Percentiles rank a stretch among this genome's conserved stretches.
phyloP scores from a whole-genome alignment of 2,797 vertebrate species.

The Dermochelys coriacea region DNA sequence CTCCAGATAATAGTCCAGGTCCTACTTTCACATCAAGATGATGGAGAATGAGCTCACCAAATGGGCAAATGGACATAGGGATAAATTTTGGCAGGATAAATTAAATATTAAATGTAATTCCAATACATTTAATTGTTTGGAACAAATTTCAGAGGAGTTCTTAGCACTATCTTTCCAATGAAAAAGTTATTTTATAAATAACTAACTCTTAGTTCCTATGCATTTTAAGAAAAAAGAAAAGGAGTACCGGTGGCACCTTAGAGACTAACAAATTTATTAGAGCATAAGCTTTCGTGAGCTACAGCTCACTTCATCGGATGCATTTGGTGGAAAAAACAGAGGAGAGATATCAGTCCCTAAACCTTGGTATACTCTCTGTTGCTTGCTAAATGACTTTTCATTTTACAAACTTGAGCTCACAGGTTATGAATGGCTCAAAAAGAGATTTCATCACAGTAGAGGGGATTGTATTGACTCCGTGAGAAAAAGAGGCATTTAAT shows the following conservation, averaged over 20 bases:
- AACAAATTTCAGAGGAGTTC: not conserved
- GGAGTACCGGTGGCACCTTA: too few relatives aligned
- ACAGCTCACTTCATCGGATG: too few relatives aligned
- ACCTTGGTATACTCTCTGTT: not conserved
- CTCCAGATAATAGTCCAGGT: not conserved
- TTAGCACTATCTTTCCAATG: not conserved
- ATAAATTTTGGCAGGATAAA: not conserved
- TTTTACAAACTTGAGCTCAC: not conserved
- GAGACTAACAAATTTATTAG: too few relatives aligned
- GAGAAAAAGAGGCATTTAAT: not conserved
- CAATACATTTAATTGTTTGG: not conserved
- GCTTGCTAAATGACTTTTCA: not conserved
- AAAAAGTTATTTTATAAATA: not conserved
- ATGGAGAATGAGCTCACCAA: not conserved
- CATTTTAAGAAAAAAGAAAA: too few relatives aligned
- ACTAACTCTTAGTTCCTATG: not conserved
- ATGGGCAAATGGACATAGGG: not conserved
- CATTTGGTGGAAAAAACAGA: too few relatives aligned
- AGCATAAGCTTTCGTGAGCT: too few relatives aligned
- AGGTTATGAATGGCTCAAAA: not conserved
- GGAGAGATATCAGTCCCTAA: not conserved
- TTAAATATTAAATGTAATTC: not conserved
- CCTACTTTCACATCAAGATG: not conserved
- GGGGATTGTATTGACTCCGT: not conserved
- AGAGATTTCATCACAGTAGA: not conserved